A percentile compares a stretch with the other conserved stretches of the same genome.
Evolutionary conservation across 2,797 vertebrate species (phyloP).

Genomic region (Eurystomus glaucurus): DNA sequence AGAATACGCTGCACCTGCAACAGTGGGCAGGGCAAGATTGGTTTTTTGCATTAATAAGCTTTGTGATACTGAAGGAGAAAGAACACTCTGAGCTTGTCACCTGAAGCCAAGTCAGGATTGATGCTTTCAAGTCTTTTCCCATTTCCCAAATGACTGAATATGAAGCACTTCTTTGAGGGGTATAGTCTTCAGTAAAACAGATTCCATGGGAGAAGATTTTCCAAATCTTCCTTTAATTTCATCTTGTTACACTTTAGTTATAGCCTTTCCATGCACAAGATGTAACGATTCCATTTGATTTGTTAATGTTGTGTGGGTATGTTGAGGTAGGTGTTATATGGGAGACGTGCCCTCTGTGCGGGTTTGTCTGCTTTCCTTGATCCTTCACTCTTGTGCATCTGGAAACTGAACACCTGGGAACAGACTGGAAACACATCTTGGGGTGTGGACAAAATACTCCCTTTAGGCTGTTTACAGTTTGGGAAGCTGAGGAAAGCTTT

Average conservation of each 20-base stretch:
- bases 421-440: background rate
- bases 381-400: background rate
- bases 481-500: conserved; percentile 1
- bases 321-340: conserved; percentile 22
- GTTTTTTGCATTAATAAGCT: background rate
- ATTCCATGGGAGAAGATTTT: background rate
- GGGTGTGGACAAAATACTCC: background rate
- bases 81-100: background rate
- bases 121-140: conserved; percentile 6
- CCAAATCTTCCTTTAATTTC: conserved; percentile 3
- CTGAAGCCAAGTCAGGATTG: conserved; percentile 22
- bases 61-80: background rate
- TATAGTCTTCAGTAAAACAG: background rate
- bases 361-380: background rate
- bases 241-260: conserved; percentile 21
- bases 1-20: background rate
- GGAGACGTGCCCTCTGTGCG: background rate
- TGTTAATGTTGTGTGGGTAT: background rate
- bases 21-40: background rate
- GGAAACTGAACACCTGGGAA: conserved; percentile 23
- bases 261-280: background rate
- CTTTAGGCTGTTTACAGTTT: background rate
- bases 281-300: background rate
- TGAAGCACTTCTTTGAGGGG: background rate
- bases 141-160: background rate